Percentiles rank a stretch among this genome's conserved stretches.
phyloP scores from a whole-genome alignment of 2,888 invertebrate species.

The Ophion slaviceki region DNA sequence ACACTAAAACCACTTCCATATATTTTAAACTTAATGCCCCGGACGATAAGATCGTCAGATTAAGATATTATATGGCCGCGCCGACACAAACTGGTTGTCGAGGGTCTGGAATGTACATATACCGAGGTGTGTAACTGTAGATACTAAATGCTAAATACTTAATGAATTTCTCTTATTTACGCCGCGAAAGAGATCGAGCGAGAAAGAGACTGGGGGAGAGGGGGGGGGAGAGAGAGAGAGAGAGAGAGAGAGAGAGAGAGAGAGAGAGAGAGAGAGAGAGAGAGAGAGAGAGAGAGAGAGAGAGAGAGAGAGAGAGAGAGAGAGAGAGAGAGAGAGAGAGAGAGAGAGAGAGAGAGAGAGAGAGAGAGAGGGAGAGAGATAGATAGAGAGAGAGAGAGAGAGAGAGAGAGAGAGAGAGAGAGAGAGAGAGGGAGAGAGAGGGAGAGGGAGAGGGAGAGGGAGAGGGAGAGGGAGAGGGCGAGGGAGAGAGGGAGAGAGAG shows the following conservation, averaged over 20 bases:
- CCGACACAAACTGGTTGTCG: conserved; percentile 72
- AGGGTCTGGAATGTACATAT: conserved; percentile 65
- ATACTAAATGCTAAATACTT: conserved; percentile 73
- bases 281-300: conserved; percentile 5
- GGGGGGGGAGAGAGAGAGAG: background rate
- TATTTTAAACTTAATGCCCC: conserved; percentile 74
- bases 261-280: conserved; percentile 8
- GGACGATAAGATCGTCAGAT: conserved; percentile 77
- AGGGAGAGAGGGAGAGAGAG: background rate
- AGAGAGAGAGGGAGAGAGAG: conserved; percentile 2
- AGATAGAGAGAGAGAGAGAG: conserved; percentile 3
- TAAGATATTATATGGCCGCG: conserved; percentile 77
- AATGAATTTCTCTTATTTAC: conserved; percentile 74
- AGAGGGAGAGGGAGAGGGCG: conserved; percentile 3
- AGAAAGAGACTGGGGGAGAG: background rate
- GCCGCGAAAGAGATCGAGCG: conserved; percentile 39
- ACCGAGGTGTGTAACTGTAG: conserved; percentile 65
- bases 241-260: conserved; percentile 2
- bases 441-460: background rate
- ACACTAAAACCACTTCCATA: conserved; percentile 76
- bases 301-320: conserved; percentile 18
- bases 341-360: conserved; percentile 7
- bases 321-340: background rate
- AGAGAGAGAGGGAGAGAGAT: background rate
- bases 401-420: conserved; percentile 1